phyloP scores from a whole-genome alignment of 2,113 vertebrate species.

The Prionailurus bengalensis region DNA sequence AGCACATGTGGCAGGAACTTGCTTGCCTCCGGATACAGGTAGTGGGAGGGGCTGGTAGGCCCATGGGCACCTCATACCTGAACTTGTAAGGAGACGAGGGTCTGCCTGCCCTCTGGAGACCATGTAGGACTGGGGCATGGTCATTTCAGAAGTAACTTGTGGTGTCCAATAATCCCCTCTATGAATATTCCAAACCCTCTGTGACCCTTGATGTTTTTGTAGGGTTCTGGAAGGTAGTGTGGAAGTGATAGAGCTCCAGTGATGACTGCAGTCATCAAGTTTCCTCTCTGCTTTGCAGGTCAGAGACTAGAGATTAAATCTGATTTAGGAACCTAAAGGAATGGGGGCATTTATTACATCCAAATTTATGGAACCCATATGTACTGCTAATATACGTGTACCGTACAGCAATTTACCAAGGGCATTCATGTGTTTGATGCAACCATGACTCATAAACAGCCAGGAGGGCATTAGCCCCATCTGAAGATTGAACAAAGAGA shows the following conservation, averaged over 20 bases:
- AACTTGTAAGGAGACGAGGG: neutral
- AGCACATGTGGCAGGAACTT: neutral
- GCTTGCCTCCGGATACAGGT: neutral
- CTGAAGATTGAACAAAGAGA: neutral
- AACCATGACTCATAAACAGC: neutral
- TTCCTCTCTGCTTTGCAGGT: neutral
- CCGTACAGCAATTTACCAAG: neutral
- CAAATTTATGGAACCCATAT: neutral
- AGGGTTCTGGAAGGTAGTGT: neutral
- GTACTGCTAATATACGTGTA: neutral
- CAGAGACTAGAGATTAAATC: neutral
- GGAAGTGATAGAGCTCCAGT: neutral
- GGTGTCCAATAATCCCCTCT: neutral
- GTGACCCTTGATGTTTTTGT: neutral
- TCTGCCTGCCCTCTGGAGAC: too few species aligned
- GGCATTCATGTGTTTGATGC: neutral
- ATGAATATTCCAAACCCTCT: neutral
- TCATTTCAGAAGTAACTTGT: neutral
- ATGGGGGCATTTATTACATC: neutral
- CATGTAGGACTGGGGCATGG: too few species aligned
- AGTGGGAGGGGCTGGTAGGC: neutral
- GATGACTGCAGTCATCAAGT: neutral
- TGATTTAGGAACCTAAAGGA: neutral
- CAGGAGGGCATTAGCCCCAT: neutral
- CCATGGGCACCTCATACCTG: accelerated